Base-by-base conservation (phyloP, 2,113 vertebrate genomes). In the Chrysochloris asiatica region DNA sequence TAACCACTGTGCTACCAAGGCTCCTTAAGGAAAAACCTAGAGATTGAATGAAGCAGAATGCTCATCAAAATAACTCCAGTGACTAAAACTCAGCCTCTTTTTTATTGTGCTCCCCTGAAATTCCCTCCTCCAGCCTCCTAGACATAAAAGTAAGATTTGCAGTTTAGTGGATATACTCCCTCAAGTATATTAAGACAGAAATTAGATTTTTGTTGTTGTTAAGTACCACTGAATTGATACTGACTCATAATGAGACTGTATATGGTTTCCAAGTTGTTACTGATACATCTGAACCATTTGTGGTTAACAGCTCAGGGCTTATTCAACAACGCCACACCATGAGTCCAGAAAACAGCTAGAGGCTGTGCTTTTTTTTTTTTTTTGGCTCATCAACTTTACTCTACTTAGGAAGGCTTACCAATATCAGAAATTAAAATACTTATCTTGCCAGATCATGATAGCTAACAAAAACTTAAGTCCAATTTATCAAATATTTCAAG, bases 371-470 rank as follows among this genome's bases (percentile, higher is more conserved):
- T 77, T 47, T 59, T 11, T 28, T 11, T 86, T 69, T 94, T 72
- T 72, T 83, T 79, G 54, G 28, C 26, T 88, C 52, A 86, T 65
- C 14, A 77, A 79, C 14, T 82, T 89, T 45, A 71, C 33, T 21
- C 67, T 47, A 88, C 5, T n/a, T 72, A 73, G 21, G 21, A 83
- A 79, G 33, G 63, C 43, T 79, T 79, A 33, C 16, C 26, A 83
- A 63, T 59, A 45, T 73, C 38, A 93, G 30, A 65, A 84, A 85
- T 72, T 8, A 88, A 93, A 77, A 43, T 81, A 85, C 88, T 81
- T 43, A 76, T 50, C 73, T 65, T 80, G 14, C 16, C 24, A 75
- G 3, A 73, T 65, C 50, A 80, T 50, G 30, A 82, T 0, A 73
- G 41, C 8, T 17, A 52, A 91, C 33, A 82, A 79, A 67, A 93